These are phyloP conservation scores for Trachelus tabidus DNA, from an alignment of 2,888 invertebrate genomes.

Conservation along the genomic window DNA sequence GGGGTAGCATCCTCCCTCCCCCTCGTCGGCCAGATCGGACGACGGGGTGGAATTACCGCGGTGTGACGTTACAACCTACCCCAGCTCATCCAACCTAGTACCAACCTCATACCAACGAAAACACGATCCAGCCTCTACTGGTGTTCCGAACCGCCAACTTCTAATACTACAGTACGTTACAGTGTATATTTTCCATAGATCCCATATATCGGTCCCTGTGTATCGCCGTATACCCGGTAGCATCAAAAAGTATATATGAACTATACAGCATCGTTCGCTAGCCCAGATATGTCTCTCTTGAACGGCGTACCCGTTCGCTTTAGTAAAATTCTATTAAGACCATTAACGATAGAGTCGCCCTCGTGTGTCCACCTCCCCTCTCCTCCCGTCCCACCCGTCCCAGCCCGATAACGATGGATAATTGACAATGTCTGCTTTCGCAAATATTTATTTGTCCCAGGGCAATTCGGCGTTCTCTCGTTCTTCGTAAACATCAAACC, in stretches of 20 bases:
- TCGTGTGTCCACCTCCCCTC: background rate
- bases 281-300: conserved; percentile 1
- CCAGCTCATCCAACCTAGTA: background rate
- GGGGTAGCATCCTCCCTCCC: background rate
- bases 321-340: background rate
- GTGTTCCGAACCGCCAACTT: background rate
- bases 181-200: background rate
- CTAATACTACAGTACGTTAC: background rate
- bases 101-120: background rate
- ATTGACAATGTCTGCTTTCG: background rate
- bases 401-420: background rate
- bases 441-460: background rate
- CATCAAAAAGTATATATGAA: background rate
- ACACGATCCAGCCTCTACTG: background rate
- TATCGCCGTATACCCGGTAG: background rate
- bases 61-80: conserved; percentile 18
- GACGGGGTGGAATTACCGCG: conserved; percentile 16
- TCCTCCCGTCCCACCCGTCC: background rate
- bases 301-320: background rate
- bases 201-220: background rate
- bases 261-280: background rate
- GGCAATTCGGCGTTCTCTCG: background rate
- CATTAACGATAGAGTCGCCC: background rate
- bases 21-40: background rate
- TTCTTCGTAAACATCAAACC: background rate